Conservation (phyloP, 2,113 vertebrate species). For the Crotophaga sulcirostris region DNA sequence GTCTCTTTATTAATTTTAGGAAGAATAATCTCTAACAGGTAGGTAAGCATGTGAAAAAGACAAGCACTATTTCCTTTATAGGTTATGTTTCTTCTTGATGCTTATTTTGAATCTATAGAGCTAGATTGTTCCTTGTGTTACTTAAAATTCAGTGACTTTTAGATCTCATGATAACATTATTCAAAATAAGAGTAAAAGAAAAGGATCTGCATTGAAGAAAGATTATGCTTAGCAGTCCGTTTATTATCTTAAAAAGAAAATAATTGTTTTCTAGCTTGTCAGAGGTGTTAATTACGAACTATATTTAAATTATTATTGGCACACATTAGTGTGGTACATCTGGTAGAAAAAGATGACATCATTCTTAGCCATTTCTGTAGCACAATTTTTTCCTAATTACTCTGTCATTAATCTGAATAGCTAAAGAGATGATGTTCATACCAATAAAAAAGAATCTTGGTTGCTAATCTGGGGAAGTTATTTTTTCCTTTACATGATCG, state of each 20-base stretch:
- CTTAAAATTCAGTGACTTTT: not conserved
- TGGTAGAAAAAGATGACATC: not conserved
- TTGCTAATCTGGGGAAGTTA: not conserved
- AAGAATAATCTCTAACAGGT: not conserved
- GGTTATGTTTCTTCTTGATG: not conserved
- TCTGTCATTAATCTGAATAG: conserved; percentile 45
- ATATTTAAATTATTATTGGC: conserved; percentile 39
- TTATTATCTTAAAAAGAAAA: conserved; percentile 37
- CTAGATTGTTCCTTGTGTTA: not conserved
- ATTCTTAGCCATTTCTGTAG: conserved; percentile 23
- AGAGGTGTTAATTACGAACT: conserved; percentile 51
- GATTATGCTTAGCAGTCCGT: not conserved
- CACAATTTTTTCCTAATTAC: conserved; percentile 14
- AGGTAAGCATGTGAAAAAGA: not conserved
- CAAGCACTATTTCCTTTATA: not conserved
- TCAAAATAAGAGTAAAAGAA: not conserved
- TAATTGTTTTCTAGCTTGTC: conserved; percentile 22
- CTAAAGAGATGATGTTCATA: conserved; percentile 6
- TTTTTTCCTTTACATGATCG: conserved; percentile 8
- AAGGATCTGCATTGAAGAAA: not conserved
- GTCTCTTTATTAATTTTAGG: not conserved
- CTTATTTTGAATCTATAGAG: not conserved
- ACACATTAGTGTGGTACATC: not conserved
- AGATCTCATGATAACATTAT: not conserved
- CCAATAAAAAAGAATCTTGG: conserved; percentile 6